phyloP scores from a whole-genome alignment of 2,797 vertebrate genomes.

The Hemibagrus guttatus region DNA sequence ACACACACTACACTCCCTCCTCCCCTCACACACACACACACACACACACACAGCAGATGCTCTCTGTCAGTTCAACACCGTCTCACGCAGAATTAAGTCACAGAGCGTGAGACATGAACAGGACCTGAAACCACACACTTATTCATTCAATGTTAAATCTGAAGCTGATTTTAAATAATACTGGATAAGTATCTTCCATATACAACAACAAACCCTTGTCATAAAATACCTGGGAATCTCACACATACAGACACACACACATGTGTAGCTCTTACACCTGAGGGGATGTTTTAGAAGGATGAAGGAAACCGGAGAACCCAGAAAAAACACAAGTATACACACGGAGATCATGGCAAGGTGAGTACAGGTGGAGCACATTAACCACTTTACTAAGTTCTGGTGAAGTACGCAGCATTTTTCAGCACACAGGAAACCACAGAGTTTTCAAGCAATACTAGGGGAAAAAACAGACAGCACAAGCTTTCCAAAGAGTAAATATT shows the following conservation, averaged over 20 bases:
- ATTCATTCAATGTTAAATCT: background rate
- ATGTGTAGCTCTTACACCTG: background rate
- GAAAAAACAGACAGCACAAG: background rate
- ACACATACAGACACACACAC: background rate
- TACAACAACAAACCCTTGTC: background rate
- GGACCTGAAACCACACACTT: background rate
- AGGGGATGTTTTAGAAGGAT: background rate
- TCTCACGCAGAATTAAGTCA: background rate
- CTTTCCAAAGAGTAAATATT: conserved; percentile 20
- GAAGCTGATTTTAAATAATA: too few relatives aligned
- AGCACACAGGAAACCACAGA: background rate
- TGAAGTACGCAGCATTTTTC: background rate
- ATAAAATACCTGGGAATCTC: background rate
- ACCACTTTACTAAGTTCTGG: background rate
- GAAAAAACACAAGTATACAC: background rate
- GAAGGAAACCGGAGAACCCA: background rate
- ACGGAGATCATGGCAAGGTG: background rate
- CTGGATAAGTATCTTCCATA: background rate
- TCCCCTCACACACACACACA: background rate
- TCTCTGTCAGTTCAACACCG: conserved; percentile 13
- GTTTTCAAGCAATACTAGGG: background rate
- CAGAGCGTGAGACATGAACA: background rate
- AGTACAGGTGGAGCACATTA: conserved; percentile 6
- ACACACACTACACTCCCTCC: background rate
- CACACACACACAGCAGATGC: conserved; percentile 24